A percentile compares a stretch with the other conserved stretches of the same genome.
Evolutionary conservation across 2,888 invertebrate genomes (phyloP).

Genomic region (Chrysolina americana): DNA sequence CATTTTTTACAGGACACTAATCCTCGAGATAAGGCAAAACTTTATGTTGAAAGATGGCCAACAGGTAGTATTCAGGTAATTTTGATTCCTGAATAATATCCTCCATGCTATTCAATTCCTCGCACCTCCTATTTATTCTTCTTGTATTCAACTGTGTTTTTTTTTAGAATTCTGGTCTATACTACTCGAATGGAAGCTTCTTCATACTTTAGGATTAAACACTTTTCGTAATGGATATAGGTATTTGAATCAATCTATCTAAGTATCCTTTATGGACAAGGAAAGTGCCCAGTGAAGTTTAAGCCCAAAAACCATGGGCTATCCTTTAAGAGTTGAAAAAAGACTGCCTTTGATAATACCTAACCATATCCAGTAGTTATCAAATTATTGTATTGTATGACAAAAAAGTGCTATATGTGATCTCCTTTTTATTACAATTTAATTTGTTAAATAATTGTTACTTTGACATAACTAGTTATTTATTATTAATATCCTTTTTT

Average conservation of each 20-base stretch:
- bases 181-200: conserved; percentile 6
- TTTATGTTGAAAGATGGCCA: no score
- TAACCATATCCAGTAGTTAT: conserved; percentile 7
- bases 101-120: no score
- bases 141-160: not conserved
- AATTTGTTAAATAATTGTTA: not conserved
- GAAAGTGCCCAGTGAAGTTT: not conserved
- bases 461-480: not conserved
- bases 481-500: no score
- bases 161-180: conserved; percentile 21
- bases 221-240: conserved; percentile 21
- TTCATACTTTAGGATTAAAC: not conserved
- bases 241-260: not conserved
- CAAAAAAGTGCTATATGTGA: conserved; percentile 15
- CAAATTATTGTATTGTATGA: conserved; percentile 14
- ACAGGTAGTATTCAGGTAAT: no score
- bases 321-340: not conserved
- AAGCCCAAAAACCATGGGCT: not conserved
- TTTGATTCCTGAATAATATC: no score
- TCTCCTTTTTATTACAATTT: conserved; percentile 16
- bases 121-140: no score
- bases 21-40: no score
- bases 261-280: not conserved
- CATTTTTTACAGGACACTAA: no score
- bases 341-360: conserved; percentile 13